Base-by-base conservation (phyloP, 2,113 vertebrate species). In the Acrocephalus kingi region DNA sequence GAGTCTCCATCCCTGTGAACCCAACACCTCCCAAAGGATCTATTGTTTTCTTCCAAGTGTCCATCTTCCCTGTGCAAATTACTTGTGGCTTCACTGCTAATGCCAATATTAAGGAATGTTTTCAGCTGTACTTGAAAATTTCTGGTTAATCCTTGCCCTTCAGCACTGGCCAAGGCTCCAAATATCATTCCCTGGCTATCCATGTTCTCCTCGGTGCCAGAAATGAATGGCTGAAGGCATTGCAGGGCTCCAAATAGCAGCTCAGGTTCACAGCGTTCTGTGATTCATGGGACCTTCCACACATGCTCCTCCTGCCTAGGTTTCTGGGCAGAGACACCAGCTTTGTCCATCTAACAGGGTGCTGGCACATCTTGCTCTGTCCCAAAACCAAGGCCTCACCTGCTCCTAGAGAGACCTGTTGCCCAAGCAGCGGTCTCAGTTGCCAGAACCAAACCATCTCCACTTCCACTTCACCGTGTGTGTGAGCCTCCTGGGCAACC, bases 401-500 rank as follows among this genome's bases (percentile, higher is more conserved):
- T 72, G 31, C 16, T 52, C 8, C 46, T 45, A 19, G 10, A 35
- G 55, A 51, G 15, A 61, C 6, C 25, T 52, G 9, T 23, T 61
- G 30, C 37, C 31, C 35, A n/a, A n/a, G 12, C 55, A 19, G 24
- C 4, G 9, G 6, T 52, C 15, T 52, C 55, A 51, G 19, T 30
- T 51, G 37, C 55, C 55, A 30, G 20, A 71, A 71, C 15, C 46
- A 71, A 61, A 35, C 13, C 1, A 35, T 30, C 24, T 71, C 15
- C 24, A 43, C 15, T 43, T 19, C 35, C 37, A 15, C 4, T 51
- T 43, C 6, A 5, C 31, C 51, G 6, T 59, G 54, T 48, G 22
- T n/a, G 12, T 43, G 24, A 30, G 23, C 19, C 5, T 12, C 45
- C 22, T 0, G 0, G 52, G 30, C 11, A 49, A 5, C 35, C 15